Base-by-base conservation (phyloP, 2,797 vertebrate genomes). In the Halcyon badia region DNA sequence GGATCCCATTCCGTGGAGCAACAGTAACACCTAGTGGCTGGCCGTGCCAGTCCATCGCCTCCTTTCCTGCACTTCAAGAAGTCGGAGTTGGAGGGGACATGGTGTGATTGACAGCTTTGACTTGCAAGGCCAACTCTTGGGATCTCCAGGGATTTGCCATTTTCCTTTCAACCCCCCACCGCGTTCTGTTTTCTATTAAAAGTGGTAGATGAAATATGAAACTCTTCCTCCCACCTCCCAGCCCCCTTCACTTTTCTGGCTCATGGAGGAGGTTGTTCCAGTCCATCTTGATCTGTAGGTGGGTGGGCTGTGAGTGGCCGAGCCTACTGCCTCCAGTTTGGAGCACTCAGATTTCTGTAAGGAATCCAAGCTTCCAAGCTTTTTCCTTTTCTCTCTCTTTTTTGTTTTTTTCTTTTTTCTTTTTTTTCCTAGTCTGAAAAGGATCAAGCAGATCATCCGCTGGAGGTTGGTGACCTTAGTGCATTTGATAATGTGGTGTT, bases 1-100 rank as follows among this genome's bases (percentile, higher is more conserved):
- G 33, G 48, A 48, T 75, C 58, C 3, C 21, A 7, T 91, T 96
- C 69, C 22, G 62, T 96, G 94, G 94, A 97, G 92, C 94, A 96
- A 97, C 46, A 97, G 93, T 96, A 96, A 85, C 97, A 97, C 85
- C 97, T 97, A 97, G 97, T 95, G 97, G 96, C 89, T 88, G 60
- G 95, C 89, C 5, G 5, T 52, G 52, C 88, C 89, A 31, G 61
- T 77, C 86, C 62, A 3, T 41, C 44, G 22, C 72, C 52, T 56
- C 37, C 82, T 79, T 85, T 44, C 64, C 24, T 62, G 75, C 30
- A 51, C 44, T 75, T 70, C 54, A 5, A 42, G 17, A 16, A 68
- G 39, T 10, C 6, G 5, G 5, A 68, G 21, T 49, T 31, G 48
- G 71, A 82, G 84, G 84, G 89, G 77, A 91, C 87, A 14, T 6